Base-by-base conservation (phyloP, 2,888 invertebrate species). In the Macropis europaea region DNA sequence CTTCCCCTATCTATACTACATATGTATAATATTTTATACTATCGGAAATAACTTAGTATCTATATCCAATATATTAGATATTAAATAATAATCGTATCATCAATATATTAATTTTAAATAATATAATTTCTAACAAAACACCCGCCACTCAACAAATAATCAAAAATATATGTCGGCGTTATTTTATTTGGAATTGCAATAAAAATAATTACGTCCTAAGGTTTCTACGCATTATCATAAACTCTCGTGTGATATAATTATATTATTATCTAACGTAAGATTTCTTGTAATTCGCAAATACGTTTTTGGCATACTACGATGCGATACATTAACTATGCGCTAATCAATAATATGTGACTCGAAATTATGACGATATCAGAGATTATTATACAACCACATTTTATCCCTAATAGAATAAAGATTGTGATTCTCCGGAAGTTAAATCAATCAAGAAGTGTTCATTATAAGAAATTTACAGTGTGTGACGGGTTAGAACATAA, bases 21-120 rank as follows among this genome's bases (percentile, higher is more conserved):
- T 73, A 54, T 50, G 67, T 67, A 74, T 42, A 77, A 57, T 71
- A 72, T 74, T 64, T 73, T 59, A 64, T 74, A 77, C 81, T 82
- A 76, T 74, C 73, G 77, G 84, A 86, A 84, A 86, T 85, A 87
- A 88, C 87, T 88, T 88, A 88, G 77, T 62, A 69, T 72, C 84
- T 86, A 87, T 76, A 77, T 88, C 85, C 84, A 88, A 89, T 89
- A 89, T 89, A 89, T 89, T 88, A 89, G 81, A 85, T 88, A 88
- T 88, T 88, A 86, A 87, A 88, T 87, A 87, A 87, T 84, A 78
- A 83, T 77, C 77, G 77, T 84, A 83, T 86, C 72, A 85, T 86
- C 79, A 89, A 89, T 89, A 89, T 89, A 89, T 89, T 89, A 89
- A 89, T 86, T 88, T 89, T 86, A 88, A 89, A 89, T 89, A 90